These are phyloP conservation scores for Ptiloglossa arizonensis DNA, from an alignment of 1,140 invertebrate species.

Conservation along the genomic window DNA sequence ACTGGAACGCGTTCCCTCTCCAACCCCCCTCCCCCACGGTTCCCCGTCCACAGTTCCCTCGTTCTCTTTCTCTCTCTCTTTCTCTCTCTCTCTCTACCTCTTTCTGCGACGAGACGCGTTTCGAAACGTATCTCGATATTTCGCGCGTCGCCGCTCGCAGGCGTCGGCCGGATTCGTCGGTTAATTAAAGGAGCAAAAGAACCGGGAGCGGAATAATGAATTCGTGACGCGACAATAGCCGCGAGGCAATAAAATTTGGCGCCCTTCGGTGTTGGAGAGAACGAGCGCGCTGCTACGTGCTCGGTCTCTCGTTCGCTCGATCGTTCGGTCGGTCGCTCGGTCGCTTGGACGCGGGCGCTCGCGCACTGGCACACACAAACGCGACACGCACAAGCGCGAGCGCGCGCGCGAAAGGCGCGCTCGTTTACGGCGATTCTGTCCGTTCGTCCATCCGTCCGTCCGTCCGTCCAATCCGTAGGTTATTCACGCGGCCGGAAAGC, in stretches of 20 bases:
- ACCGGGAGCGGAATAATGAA: conserved; percentile 5
- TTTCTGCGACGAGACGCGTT: too few relatives aligned
- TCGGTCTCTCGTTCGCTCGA: not conserved
- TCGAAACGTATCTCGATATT: conserved; percentile 8
- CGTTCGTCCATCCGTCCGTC: not conserved
- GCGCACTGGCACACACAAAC: too few relatives aligned
- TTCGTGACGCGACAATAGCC: conserved; percentile 11
- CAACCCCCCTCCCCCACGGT: not conserved
- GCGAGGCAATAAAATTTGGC: conserved; percentile 6
- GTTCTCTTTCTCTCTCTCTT: too few relatives aligned
- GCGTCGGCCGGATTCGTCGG: not conserved
- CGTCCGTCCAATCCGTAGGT: conserved; percentile 10
- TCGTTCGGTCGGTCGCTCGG: too few relatives aligned
- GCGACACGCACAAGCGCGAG: too few relatives aligned
- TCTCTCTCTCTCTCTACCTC: too few relatives aligned
- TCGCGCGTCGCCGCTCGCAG: not conserved
- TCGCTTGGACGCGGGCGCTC: too few relatives aligned
- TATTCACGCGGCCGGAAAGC: conserved; percentile 62
- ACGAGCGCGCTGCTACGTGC: not conserved
- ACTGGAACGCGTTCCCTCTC: not conserved
- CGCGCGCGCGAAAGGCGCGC: not conserved
- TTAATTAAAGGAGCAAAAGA: conserved; percentile 1
- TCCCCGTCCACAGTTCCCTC: too few relatives aligned
- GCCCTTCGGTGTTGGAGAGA: not conserved
- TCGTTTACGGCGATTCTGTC: not conserved